These are phyloP conservation scores for Aplysia californica DNA, from an alignment of 1,140 invertebrate genomes.

Conservation along the genomic window DNA sequence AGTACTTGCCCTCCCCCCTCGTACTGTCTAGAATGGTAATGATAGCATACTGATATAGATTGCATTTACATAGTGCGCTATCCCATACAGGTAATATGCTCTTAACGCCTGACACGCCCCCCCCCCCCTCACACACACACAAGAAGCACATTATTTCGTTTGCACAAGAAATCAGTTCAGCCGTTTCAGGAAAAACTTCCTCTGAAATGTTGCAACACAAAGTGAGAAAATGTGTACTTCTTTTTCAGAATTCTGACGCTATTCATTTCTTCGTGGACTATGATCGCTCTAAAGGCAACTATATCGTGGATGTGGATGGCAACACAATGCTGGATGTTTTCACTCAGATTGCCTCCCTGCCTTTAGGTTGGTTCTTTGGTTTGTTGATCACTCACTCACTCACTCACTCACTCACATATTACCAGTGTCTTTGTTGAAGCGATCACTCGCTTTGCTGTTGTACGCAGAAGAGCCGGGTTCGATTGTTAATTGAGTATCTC, in stretches of 20 bases:
- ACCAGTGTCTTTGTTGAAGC: neutral
- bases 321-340: conserved; percentile 84
- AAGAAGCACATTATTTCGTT: too few relatives aligned
- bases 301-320: conserved; percentile 93
- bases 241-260: conserved; percentile 70
- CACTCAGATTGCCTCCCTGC: conserved; percentile 97
- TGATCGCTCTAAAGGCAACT: conserved; percentile 93
- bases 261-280: conserved; percentile 96
- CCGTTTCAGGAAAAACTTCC: neutral
- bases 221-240: too few relatives aligned
- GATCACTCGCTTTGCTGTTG: too few relatives aligned
- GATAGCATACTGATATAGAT: too few relatives aligned
- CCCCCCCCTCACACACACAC: too few relatives aligned
- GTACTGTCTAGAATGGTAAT: too few relatives aligned
- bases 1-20: too few relatives aligned
- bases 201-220: neutral
- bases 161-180: neutral
- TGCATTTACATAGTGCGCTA: too few relatives aligned
- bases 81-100: too few relatives aligned
- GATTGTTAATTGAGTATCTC: neutral
- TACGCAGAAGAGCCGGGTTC: too few relatives aligned
- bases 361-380: conserved; percentile 75
- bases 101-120: too few relatives aligned
- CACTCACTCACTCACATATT: neutral
- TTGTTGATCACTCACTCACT: too few relatives aligned